These are phyloP conservation scores for Aromia moschata DNA, from an alignment of 2,888 invertebrate species.

Conservation along the genomic window DNA sequence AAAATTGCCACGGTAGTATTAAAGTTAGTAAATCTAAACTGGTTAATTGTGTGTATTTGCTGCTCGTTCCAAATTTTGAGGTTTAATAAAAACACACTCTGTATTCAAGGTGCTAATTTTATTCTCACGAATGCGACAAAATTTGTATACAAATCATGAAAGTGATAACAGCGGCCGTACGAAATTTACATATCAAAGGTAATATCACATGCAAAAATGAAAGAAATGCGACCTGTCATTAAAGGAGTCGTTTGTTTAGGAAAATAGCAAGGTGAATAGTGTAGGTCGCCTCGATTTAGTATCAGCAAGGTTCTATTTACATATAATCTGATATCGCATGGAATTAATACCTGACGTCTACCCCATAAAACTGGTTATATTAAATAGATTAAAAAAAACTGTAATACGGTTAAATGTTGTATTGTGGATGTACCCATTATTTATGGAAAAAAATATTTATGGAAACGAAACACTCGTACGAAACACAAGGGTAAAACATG, in stretches of 20 bases:
- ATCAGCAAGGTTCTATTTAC: not conserved
- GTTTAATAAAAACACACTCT: too few relatives aligned
- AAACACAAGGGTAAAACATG: too few relatives aligned
- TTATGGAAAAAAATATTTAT: too few relatives aligned
- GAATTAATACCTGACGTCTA: slow-evolving; percentile 2
- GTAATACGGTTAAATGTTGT: too few relatives aligned
- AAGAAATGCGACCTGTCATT: slow-evolving; percentile 7
- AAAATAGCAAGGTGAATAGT: slow-evolving; percentile 8
- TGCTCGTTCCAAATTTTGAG: too few relatives aligned
- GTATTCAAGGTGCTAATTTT: slow-evolving; percentile 46
- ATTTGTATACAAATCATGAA: not conserved
- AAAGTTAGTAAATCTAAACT: too few relatives aligned
- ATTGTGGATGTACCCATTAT: too few relatives aligned
- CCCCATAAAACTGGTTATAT: too few relatives aligned
- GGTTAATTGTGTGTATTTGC: too few relatives aligned
- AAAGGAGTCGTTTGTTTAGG: slow-evolving; percentile 6
- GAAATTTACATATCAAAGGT: slow-evolving; percentile 20
- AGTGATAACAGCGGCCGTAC: not conserved
- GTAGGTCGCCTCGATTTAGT: slow-evolving; percentile 4
- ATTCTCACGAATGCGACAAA: slow-evolving; percentile 6
- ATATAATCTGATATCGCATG: not conserved
- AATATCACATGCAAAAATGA: slow-evolving; percentile 2
- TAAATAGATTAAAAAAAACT: too few relatives aligned
- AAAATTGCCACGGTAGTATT: too few relatives aligned
- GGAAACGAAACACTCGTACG: too few relatives aligned